Base-by-base conservation (phyloP, 2,888 invertebrate genomes). In the Mesorhabditis belari region DNA sequence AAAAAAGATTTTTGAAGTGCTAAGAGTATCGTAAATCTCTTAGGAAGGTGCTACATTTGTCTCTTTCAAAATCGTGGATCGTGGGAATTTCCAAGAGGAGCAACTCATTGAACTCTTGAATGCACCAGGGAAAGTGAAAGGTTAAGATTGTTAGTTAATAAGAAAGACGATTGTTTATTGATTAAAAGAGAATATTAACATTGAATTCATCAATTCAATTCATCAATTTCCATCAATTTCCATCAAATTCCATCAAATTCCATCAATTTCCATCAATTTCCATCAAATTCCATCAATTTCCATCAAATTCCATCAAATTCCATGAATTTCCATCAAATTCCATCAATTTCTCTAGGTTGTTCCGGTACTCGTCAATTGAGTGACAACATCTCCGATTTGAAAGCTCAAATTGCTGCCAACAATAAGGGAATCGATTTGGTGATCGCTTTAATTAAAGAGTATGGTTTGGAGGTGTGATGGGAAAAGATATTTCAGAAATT, bases 341-440 rank as follows among this genome's bases (percentile, higher is more conserved):
- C n/a, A n/a, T n/a, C n/a, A n/a, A n/a, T n/a, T n/a, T n/a, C n/a
- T n/a, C n/a, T n/a, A 44, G 85, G 88, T 82, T 74, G 88, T 86
- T 69, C 84, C 56, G 86, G 86, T 24, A 84, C 86, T 0, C 86
- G 96, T 63, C 95, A 94, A 82, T 84, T 98, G 5, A 86, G 87
- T 2, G 96, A 98, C 79, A 98, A 98, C 83, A 84, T 98, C 29
- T 93, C 94, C 4, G 98, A 98, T 83, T 85, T 99, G 62, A 89
- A 90, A 77, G 98, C 98, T 1, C 98, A 99, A 84, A 90, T 96
- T 27, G 95, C 95, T 0, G 94, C 95, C 17, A 96, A 95, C 83
- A 90, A 92, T 76, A 85, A 84, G 77, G 85, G 85, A 12, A 83
- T 84, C 60, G 87, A 87, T 68, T 84, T 98, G 63, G 92, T 98